These are phyloP conservation scores for Arge pagana DNA, from an alignment of 2,888 invertebrate genomes.

Conservation along the genomic window DNA sequence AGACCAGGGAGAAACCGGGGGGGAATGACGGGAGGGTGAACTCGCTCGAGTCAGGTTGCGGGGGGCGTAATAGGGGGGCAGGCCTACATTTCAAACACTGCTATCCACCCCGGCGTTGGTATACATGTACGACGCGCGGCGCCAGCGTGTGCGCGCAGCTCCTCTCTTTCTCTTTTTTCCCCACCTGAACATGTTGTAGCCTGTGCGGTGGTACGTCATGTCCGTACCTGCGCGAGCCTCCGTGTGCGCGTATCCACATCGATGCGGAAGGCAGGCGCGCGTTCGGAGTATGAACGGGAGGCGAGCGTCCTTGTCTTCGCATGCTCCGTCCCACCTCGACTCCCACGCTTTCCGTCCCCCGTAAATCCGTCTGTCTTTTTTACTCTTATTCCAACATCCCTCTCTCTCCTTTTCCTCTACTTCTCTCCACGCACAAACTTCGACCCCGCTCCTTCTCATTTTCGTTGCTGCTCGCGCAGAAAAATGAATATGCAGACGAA, in stretches of 20 bases:
- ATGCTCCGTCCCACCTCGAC: neutral
- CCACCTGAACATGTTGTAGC: too few species aligned
- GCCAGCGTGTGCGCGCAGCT: slow-evolving; percentile 8
- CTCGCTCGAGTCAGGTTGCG: slow-evolving; percentile 19
- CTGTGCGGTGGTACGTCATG: too few species aligned
- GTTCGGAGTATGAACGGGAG: too few species aligned
- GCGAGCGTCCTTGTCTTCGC: neutral
- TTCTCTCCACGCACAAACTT: neutral
- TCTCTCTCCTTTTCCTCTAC: neutral
- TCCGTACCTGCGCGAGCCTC: too few species aligned
- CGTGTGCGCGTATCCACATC: too few species aligned
- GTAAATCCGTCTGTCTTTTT: neutral
- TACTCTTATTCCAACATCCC: neutral
- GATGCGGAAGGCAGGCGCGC: too few species aligned
- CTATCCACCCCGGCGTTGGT: slow-evolving; percentile 27
- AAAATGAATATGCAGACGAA: too few species aligned
- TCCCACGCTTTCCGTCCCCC: neutral
- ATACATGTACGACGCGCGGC: slow-evolving; percentile 7
- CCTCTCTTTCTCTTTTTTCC: slow-evolving; percentile 27
- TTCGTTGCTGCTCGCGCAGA: too few species aligned
- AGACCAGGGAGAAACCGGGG: slow-evolving; percentile 23
- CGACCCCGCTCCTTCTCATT: too few species aligned
- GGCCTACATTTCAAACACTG: slow-evolving; percentile 41
- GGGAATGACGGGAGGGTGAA: slow-evolving; percentile 20
- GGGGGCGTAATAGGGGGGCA: slow-evolving; percentile 32